These are phyloP conservation scores for Anoplopoma fimbria DNA, from an alignment of 2,113 vertebrate species.

Conservation along the genomic window DNA sequence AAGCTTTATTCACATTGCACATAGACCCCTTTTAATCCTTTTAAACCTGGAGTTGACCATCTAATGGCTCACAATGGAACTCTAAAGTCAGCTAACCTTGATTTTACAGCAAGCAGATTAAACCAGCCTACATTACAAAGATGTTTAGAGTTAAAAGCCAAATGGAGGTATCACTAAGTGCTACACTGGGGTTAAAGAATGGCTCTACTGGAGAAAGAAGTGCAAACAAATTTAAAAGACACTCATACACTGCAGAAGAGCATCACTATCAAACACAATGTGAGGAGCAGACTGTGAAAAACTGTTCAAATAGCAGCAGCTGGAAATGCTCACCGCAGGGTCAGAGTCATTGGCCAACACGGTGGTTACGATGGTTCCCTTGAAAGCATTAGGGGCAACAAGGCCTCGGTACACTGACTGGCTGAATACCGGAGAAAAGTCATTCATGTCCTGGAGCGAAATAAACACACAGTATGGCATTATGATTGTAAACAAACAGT, in stretches of 20 bases:
- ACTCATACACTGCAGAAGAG: constrained; percentile 2
- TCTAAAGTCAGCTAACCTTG: constrained; percentile 31
- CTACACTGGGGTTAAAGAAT: not conserved
- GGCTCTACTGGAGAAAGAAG: not conserved
- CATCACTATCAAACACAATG: constrained; percentile 38
- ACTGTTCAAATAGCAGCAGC: constrained; percentile 54
- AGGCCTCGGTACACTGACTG: constrained; percentile 91
- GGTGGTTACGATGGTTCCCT: constrained; percentile 91
- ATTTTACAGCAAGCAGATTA: constrained; percentile 28
- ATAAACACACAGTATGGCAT: constrained; percentile 16
- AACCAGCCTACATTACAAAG: constrained; percentile 17
- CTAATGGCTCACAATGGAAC: constrained; percentile 29
- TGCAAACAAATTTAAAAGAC: constrained; percentile 14
- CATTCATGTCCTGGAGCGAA: constrained; percentile 95
- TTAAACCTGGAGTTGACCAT: constrained; percentile 34
- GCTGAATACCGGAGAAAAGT: constrained; percentile 93
- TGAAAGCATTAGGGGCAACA: constrained; percentile 95
- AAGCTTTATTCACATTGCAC: constrained; percentile 6
- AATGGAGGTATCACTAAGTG: constrained; percentile 10
- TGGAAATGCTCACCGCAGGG: constrained; percentile 88
- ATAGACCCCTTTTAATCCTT: constrained; percentile 30
- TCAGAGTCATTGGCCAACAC: constrained; percentile 93
- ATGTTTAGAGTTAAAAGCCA: constrained; percentile 32
- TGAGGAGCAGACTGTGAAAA: constrained; percentile 16
- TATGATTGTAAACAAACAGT: constrained; percentile 10